A percentile compares a stretch with the other conserved stretches of the same genome.
phyloP scores from a whole-genome alignment of 1,140 invertebrate genomes.

The Zaprionus camerounensis region DNA sequence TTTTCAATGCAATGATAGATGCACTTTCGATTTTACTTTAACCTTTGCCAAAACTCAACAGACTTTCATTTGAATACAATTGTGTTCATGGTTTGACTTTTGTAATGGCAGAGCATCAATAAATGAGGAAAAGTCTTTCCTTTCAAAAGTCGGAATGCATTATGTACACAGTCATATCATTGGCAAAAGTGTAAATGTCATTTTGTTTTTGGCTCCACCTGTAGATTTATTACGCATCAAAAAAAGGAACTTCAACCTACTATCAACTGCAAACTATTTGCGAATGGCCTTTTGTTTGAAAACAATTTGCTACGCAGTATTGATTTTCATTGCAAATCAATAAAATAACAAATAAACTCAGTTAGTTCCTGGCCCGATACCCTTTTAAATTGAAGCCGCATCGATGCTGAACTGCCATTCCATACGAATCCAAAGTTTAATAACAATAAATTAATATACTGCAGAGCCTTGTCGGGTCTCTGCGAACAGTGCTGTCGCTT shows the following conservation, averaged over 20 bases:
- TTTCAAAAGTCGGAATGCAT: too few species aligned
- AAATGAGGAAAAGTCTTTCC: too few species aligned
- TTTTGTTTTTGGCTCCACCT: too few species aligned
- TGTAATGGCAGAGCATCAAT: too few species aligned
- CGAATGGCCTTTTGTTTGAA: not conserved
- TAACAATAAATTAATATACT: slow-evolving; percentile 69
- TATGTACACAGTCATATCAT: too few species aligned
- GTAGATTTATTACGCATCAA: too few species aligned
- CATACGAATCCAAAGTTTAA: slow-evolving; percentile 52
- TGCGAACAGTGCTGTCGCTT: slow-evolving; percentile 1
- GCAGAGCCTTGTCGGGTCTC: not conserved
- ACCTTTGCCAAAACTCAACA: not conserved
- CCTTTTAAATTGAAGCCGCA: slow-evolving; percentile 30
- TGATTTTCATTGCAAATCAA: slow-evolving; percentile 6
- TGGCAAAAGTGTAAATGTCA: too few species aligned
- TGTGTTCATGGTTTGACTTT: too few species aligned
- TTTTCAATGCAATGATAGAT: too few species aligned
- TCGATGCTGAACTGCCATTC: slow-evolving; percentile 26
- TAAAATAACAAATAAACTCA: not conserved
- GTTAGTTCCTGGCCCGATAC: not conserved
- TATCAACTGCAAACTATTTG: not conserved
- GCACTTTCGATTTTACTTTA: too few species aligned
- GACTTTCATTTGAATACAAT: not conserved
- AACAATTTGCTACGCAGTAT: not conserved
- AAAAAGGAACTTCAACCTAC: too few species aligned